These are phyloP conservation scores for Patella pellucida DNA, from an alignment of 2,888 invertebrate genomes.

Conservation along the genomic window DNA sequence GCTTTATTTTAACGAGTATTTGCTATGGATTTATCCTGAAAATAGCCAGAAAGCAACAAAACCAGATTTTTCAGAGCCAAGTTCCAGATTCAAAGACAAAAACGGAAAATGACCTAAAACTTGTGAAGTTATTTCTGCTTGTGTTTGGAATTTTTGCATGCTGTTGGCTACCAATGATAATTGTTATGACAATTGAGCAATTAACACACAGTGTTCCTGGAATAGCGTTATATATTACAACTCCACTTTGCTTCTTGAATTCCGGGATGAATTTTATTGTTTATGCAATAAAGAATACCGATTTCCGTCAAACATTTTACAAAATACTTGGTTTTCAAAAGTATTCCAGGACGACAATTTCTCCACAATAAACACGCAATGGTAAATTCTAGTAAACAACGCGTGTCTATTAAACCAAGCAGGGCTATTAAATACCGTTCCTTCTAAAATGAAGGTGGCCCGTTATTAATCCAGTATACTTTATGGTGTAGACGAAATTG, in stretches of 20 bases:
- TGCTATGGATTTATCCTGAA: too few relatives aligned
- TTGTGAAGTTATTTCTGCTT: constrained; percentile 28
- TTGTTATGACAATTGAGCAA: constrained; percentile 24
- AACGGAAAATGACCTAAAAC: constrained; percentile 20
- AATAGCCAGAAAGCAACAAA: too few relatives aligned
- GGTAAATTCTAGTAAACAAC: too few relatives aligned
- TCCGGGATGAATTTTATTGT: constrained; percentile 34
- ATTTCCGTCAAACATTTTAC: constrained; percentile 26
- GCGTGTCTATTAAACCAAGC: too few relatives aligned
- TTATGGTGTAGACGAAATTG: too few relatives aligned
- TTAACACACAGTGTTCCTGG: constrained; percentile 21
- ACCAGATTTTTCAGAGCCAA: too few relatives aligned
- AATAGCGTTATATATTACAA: constrained; percentile 13
- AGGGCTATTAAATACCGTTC: too few relatives aligned
- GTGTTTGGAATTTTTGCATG: constrained; percentile 33
- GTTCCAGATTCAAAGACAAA: not conserved
- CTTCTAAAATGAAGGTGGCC: too few relatives aligned
- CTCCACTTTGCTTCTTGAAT: constrained; percentile 26
- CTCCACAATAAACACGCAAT: too few relatives aligned
- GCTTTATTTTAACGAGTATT: not conserved
- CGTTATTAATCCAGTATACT: too few relatives aligned
- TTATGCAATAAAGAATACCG: constrained; percentile 25
- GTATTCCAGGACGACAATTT: too few relatives aligned
- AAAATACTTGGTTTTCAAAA: constrained; percentile 16
- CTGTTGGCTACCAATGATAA: constrained; percentile 31